These are phyloP conservation scores for Dasyornis broadbenti DNA, from an alignment of 2,113 vertebrate species.

Conservation along the genomic window DNA sequence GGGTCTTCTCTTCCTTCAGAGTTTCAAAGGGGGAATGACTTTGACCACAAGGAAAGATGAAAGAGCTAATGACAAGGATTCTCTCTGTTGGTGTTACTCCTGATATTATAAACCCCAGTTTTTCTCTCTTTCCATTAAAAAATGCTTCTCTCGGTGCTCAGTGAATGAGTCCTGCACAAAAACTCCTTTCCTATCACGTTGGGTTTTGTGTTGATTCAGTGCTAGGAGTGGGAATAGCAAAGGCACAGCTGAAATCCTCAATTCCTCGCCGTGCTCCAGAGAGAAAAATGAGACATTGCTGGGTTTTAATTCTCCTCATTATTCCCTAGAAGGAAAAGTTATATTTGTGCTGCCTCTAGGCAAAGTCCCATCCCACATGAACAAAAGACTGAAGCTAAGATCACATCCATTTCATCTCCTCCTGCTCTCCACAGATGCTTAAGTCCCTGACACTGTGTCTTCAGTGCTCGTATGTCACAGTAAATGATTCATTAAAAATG, in stretches of 20 bases:
- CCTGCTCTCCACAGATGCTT: neutral
- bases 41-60: neutral
- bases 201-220: neutral
- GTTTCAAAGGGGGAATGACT: neutral
- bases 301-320: conserved; percentile 24
- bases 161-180: neutral
- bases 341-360: conserved; percentile 34
- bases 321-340: conserved; percentile 25
- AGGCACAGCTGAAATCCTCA: conserved; percentile 6
- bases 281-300: conserved; percentile 3
- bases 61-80: neutral
- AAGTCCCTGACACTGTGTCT: conserved; percentile 23
- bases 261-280: neutral
- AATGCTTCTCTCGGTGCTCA: neutral
- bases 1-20: neutral
- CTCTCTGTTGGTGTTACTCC: neutral
- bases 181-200: neutral
- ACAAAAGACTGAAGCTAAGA: conserved; percentile 3
- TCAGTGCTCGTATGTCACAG: conserved; percentile 22
- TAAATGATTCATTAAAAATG: conserved; percentile 55
- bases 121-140: neutral
- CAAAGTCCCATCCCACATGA: conserved; percentile 27
- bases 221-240: neutral
- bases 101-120: neutral
- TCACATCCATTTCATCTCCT: conserved; percentile 21